These are phyloP conservation scores for Acleris sparsana DNA, from an alignment of 2,888 invertebrate species.

Conservation along the genomic window DNA sequence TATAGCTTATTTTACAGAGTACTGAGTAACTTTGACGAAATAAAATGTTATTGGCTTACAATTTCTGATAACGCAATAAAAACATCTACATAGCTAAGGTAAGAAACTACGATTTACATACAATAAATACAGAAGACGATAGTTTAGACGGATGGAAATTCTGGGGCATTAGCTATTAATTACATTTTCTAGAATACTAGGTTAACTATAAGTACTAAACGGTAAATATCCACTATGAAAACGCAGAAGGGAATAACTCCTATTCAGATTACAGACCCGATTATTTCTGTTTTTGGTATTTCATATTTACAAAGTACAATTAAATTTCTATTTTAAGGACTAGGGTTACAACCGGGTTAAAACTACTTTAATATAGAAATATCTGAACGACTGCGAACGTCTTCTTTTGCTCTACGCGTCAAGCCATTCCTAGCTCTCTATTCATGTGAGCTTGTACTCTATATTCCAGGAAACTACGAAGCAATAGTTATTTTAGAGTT, in stretches of 20 bases:
- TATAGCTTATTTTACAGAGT: no score
- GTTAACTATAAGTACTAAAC: slow-evolving; percentile 50
- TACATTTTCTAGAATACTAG: slow-evolving; percentile 60
- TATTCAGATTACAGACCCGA: slow-evolving; percentile 29
- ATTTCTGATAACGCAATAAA: slow-evolving; percentile 49
- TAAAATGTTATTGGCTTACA: slow-evolving; percentile 45
- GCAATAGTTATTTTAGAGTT: slow-evolving; percentile 39
- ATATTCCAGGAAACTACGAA: slow-evolving; percentile 41
- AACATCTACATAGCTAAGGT: slow-evolving; percentile 70
- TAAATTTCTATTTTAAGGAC: slow-evolving; percentile 29
- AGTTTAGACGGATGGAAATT: slow-evolving; percentile 83
- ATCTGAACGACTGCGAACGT: slow-evolving; percentile 15
- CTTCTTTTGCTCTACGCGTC: slow-evolving; percentile 37
- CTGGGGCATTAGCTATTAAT: slow-evolving; percentile 82
- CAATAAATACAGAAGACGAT: slow-evolving; percentile 79
- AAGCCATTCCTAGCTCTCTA: slow-evolving; percentile 57
- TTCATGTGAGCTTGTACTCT: slow-evolving; percentile 45
- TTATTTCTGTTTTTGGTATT: slow-evolving; percentile 44
- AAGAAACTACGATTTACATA: slow-evolving; percentile 73
- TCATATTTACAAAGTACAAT: slow-evolving; percentile 35
- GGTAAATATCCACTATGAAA: slow-evolving; percentile 44
- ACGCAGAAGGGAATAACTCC: slow-evolving; percentile 33
- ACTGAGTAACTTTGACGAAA: not conserved
- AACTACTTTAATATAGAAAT: slow-evolving; percentile 27
- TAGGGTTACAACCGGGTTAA: slow-evolving; percentile 33